These are phyloP conservation scores for Gallirallus australis DNA, from an alignment of 2,797 vertebrate genomes.

Conservation along the genomic window DNA sequence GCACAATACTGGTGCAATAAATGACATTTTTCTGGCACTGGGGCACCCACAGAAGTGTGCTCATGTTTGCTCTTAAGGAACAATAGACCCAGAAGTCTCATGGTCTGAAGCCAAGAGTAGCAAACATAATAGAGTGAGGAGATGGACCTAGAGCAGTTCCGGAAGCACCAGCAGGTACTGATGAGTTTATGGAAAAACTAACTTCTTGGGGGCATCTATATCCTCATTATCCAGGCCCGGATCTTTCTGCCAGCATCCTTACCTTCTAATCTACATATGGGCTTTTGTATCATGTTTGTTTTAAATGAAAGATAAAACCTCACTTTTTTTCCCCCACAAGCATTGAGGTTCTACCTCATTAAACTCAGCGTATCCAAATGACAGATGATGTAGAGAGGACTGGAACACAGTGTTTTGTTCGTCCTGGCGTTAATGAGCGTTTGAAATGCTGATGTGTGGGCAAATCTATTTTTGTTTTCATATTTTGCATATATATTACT, in stretches of 20 bases:
- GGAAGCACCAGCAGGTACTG: neutral
- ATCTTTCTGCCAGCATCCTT: neutral
- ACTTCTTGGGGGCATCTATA: neutral
- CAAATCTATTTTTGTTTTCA: constrained; percentile 64
- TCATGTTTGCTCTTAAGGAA: neutral
- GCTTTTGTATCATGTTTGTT: neutral
- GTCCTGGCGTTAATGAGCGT: constrained; percentile 19
- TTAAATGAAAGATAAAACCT: neutral
- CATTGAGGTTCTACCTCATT: constrained; percentile 52
- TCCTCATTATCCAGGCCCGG: neutral
- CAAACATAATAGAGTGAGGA: neutral
- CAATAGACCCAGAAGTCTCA: neutral
- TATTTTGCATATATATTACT: constrained; percentile 73
- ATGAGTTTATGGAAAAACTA: neutral
- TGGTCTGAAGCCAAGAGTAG: neutral
- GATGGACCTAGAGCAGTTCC: neutral
- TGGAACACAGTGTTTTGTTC: constrained; percentile 46
- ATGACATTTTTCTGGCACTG: neutral
- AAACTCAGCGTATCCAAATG: constrained; percentile 22
- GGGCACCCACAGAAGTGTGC: neutral
- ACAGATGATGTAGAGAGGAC: constrained; percentile 54
- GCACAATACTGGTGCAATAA: neutral
- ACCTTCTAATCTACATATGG: neutral
- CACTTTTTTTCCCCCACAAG: neutral
- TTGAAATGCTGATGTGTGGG: constrained; percentile 65